Base-by-base conservation (phyloP, 2,113 vertebrate species). In the Cichladusa arquata region DNA sequence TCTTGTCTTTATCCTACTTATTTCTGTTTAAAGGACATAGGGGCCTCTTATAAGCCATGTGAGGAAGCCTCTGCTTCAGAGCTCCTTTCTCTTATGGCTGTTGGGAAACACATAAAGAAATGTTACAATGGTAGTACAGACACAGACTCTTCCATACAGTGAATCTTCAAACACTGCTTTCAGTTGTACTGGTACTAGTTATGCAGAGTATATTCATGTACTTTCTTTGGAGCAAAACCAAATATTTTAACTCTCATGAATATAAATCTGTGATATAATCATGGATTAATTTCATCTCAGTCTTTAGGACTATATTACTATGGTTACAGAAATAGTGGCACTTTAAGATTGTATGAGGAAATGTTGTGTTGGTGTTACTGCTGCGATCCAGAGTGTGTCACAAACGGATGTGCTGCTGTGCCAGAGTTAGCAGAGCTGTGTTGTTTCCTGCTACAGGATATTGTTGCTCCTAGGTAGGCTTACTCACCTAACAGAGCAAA, bases 31-130 rank as follows among this genome's bases (percentile, higher is more conserved):
- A 76, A 85, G 48, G n/a, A 28, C 19, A 2, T 18, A 6, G 51
- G 58, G 48, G 14, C 25, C 33, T 25, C 38, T 61, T 23, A 3
- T 8, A 57, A 67, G 20, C 15, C 2, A 0, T 19, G 62, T 0
- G 5, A 61, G 78, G 29, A 50, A 92, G 31, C 64, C 54, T 61
- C 26, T 60, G 42, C 54, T 48, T 47, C 29, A 72, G 60, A 51
- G 47, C 29, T 86, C 3, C 0, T 34, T 57, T 69, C 51, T 57
- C 6, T 45, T 53, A 6, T 0, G 7, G 33, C n/a, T 14, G 1
- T 38, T 1, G 4, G 56, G 65, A 88, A 38, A 31, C 4, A n/a
- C 4, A 0, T 7, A 23, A n/a, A 38, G n/a, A n/a, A 47, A 40
- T 44, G 5, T 5, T 38, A 8, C 24, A 25, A 2, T 33, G 36